Evolutionary conservation across 2,113 vertebrate genomes (phyloP), one percentile per base, ranked within the genome.

Genomic region (Macrotus californicus): DNA sequence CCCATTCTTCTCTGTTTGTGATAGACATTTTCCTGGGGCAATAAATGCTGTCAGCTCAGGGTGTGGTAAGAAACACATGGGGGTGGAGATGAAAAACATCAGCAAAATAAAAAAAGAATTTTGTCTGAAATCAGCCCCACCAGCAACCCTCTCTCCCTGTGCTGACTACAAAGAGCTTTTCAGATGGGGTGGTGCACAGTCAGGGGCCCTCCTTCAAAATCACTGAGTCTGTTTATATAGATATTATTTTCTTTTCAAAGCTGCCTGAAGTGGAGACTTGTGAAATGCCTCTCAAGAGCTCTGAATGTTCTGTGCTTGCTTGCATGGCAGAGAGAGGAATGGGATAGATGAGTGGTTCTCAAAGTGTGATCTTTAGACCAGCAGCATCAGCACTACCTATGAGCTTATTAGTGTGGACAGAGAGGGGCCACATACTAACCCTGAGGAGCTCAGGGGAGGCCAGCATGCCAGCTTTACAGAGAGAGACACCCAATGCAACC

Each of bases 161-260:
- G 70, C 34, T 50, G n/a, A 7, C 7, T 59, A 97, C 95, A 96
- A 97, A 96, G 95, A 94, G 77, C 91, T 95, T 96, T 92, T 88
- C 89, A 95, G 72, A 79, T 41, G 21, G 29, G 16, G 2, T 13
- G 34, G 64, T 36, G 39, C 80, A 22, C 13, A 64, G 67, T n/a
- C 81, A 46, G 77, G 56, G n/a, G 43, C 39, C 1, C 13, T 56
- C 77, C 67, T 79, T 94, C 48, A 18, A 91, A 94, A 61, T 54
- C 61, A 26, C 66, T 6, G 64, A 70, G 73, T 95, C 94, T 95
- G 43, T 91, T 95, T 94, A 83, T n/a, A 39, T 69, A 66, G 81
- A 80, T 89, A 64, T 64, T 89, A 69, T 91, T 75, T 95, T 89
- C 77, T 50, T 93, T 93, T 89, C 88, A 89, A 95, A 88, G 69